A percentile compares a stretch with the other conserved stretches of the same genome.
Conservation (phyloP, 1,140 invertebrate species). For the Archivesica marissinica region DNA sequence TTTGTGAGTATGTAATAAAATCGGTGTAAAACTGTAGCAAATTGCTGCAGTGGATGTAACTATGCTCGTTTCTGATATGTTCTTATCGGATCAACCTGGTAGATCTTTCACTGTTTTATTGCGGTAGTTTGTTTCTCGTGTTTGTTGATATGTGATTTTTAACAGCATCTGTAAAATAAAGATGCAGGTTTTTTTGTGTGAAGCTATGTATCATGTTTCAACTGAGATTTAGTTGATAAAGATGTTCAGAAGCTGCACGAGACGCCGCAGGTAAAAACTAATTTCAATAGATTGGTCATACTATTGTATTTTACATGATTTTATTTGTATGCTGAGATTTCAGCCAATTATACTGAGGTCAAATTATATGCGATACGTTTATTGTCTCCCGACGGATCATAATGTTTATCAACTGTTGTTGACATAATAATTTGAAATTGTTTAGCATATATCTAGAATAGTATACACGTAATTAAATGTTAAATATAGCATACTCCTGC, state of each 20-base stretch:
- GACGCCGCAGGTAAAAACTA: no score
- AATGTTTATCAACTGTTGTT: no score
- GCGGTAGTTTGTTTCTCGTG: not conserved
- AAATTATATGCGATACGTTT: no score
- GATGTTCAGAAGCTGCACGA: not conserved
- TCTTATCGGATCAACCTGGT: slow-evolving; percentile 19
- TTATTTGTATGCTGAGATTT: no score
- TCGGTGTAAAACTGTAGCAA: not conserved
- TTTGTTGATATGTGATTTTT: not conserved
- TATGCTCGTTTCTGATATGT: not conserved
- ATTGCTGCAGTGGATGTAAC: not conserved
- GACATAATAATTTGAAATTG: no score
- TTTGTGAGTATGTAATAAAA: slow-evolving; percentile 37
- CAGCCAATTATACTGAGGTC: no score
- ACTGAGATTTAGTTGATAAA: not conserved
- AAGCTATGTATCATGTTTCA: not conserved
- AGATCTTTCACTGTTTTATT: not conserved
- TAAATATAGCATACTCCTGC: no score
- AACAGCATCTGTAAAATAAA: not conserved
- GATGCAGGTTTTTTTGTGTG: not conserved
- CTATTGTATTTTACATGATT: no score
- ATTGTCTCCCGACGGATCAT: no score
- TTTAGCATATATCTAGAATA: no score
- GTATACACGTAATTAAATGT: no score
- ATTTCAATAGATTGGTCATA: no score